Evolutionary conservation across 2,797 vertebrate species (phyloP).

Genomic region (Falco rusticolus): DNA sequence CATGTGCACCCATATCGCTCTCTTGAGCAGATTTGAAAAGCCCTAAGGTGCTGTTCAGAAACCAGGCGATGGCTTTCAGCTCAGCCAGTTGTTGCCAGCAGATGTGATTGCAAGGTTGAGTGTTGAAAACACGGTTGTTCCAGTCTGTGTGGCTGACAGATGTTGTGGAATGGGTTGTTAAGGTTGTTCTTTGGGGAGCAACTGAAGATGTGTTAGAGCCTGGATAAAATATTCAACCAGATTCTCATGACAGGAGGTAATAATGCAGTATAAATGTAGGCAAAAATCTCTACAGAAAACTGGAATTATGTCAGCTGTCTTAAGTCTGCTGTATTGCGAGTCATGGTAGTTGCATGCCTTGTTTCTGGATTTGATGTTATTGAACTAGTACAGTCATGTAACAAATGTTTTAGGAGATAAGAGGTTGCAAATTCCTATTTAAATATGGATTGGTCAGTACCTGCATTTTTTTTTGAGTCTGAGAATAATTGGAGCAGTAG

Average conservation of each 20-base stretch:
- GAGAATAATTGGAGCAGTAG: neutral
- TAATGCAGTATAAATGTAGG: conserved; percentile 16
- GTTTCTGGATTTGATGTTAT: neutral
- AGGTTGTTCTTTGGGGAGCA: neutral
- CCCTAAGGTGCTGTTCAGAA: neutral
- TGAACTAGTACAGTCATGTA: neutral
- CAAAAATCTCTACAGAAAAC: neutral
- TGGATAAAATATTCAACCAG: conserved; percentile 18
- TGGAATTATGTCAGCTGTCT: neutral
- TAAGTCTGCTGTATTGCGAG: neutral
- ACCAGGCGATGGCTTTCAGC: neutral
- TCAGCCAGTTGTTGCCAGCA: conserved; percentile 4
- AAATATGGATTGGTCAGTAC: neutral
- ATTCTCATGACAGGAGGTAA: neutral
- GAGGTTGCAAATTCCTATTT: neutral
- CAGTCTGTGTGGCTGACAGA: neutral
- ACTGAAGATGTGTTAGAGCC: neutral
- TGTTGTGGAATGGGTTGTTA: neutral
- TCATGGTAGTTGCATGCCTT: neutral
- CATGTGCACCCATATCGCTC: neutral
- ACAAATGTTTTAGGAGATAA: neutral
- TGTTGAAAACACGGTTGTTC: neutral
- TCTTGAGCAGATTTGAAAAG: neutral
- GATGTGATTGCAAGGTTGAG: neutral
- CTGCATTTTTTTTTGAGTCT: neutral